phyloP scores from a whole-genome alignment of 2,888 invertebrate genomes.

The Acleris emargana region DNA sequence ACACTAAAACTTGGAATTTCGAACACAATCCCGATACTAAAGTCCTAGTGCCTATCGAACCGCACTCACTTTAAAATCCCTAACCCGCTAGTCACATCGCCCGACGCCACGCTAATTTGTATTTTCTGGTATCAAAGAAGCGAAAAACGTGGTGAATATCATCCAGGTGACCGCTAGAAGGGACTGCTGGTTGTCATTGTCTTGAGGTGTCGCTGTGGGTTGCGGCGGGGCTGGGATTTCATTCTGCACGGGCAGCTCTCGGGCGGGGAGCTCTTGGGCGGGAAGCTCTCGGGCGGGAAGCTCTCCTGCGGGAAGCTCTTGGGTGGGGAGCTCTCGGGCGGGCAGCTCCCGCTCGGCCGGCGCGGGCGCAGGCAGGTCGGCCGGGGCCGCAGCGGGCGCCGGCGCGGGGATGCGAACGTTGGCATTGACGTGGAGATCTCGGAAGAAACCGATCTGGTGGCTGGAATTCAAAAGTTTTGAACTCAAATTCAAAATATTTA shows the following conservation, averaged over 20 bases:
- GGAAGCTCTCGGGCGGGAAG: constrained; percentile 17
- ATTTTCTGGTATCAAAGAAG: constrained; percentile 96
- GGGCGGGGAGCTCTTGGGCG: constrained; percentile 35
- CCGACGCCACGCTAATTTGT: constrained; percentile 60
- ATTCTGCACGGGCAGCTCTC: constrained; percentile 35
- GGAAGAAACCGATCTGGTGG: constrained; percentile 90
- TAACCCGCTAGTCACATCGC: too few species aligned
- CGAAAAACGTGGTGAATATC: constrained; percentile 96
- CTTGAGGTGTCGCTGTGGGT: constrained; percentile 43
- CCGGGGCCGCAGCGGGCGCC: constrained; percentile 1
- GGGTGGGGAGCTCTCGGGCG: too few species aligned
- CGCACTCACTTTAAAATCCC: too few species aligned
- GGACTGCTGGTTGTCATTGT: constrained; percentile 59
- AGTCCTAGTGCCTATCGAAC: too few species aligned
- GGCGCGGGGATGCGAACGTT: neutral
- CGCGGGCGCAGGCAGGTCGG: too few species aligned
- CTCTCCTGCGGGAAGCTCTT: too few species aligned
- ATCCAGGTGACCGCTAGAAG: constrained; percentile 92
- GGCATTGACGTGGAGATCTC: constrained; percentile 77
- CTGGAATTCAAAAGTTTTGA: constrained; percentile 61
- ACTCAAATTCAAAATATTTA: too few species aligned
- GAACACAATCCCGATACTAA: too few species aligned
- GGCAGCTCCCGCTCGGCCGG: neutral
- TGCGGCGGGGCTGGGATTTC: constrained; percentile 32
- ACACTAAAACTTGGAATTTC: too few species aligned